These are phyloP conservation scores for Spodoptera littoralis DNA, from an alignment of 2,888 invertebrate species.

Conservation along the genomic window DNA sequence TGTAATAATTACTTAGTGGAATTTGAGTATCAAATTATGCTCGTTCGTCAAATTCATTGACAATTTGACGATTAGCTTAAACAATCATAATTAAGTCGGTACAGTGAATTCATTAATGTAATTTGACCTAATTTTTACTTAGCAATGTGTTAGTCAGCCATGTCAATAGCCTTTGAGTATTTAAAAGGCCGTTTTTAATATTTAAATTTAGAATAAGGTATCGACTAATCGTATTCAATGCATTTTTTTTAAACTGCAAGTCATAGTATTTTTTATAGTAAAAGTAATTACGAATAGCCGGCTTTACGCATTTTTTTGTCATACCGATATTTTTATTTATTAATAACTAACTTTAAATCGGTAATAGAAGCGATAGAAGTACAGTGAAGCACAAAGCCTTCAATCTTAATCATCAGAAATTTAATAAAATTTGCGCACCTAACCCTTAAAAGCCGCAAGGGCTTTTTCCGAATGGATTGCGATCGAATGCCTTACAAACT, in stretches of 20 bases:
- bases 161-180: slow-evolving; percentile 6
- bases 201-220: no score
- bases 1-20: background rate
- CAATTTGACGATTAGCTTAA: slow-evolving; percentile 5
- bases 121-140: slow-evolving; percentile 6
- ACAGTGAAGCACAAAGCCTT: background rate
- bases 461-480: slow-evolving; percentile 21
- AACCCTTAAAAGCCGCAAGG: slow-evolving; percentile 20
- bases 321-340: no score
- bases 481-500: slow-evolving; percentile 41
- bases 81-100: background rate
- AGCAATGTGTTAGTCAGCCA: background rate
- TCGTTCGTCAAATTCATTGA: slow-evolving; percentile 1
- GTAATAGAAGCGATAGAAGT: no score
- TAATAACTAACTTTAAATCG: no score
- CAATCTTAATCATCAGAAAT: background rate
- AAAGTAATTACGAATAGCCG: no score
- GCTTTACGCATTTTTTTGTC: no score
- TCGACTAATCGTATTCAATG: no score
- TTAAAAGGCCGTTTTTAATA: background rate
- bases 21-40: slow-evolving; percentile 17
- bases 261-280: no score
- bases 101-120: slow-evolving; percentile 5
- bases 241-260: no score
- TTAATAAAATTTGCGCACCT: background rate